phyloP scores from a whole-genome alignment of 2,888 invertebrate genomes.

The Drosophila anomalata region DNA sequence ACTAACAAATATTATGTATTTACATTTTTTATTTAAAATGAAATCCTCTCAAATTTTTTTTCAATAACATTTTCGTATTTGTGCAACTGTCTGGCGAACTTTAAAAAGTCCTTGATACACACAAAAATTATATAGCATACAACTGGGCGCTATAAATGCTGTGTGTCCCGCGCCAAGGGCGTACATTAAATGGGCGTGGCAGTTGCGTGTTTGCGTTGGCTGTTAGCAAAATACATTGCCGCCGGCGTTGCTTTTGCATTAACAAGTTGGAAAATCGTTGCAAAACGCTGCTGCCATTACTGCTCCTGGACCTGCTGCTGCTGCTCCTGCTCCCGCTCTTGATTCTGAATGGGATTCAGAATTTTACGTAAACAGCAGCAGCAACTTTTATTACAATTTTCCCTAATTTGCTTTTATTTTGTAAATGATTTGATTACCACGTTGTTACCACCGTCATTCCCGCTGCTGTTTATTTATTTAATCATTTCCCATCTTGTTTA shows the following conservation, averaged over 20 bases:
- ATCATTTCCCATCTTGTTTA: conserved; percentile 42
- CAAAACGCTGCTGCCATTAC: conserved; percentile 15
- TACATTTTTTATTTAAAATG: background rate
- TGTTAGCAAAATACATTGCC: conserved; percentile 7
- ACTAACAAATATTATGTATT: no score
- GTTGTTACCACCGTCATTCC: conserved; percentile 19
- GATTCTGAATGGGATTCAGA: background rate
- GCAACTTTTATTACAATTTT: conserved; percentile 12
- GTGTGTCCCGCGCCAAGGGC: conserved; percentile 38
- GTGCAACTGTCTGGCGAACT: background rate
- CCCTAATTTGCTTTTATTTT: conserved; percentile 72
- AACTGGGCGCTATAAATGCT: conserved; percentile 55
- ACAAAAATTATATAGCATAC: conserved; percentile 48
- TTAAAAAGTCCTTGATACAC: background rate
- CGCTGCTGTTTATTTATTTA: conserved; percentile 51
- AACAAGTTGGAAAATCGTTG: conserved; percentile 44
- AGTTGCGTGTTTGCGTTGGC: conserved; percentile 18
- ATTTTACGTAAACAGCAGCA: conserved; percentile 10
- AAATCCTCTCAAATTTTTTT: background rate
- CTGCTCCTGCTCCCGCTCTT: background rate
- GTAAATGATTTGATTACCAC: conserved; percentile 71
- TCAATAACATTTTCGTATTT: background rate
- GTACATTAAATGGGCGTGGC: conserved; percentile 66
- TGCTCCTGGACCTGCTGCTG: background rate
- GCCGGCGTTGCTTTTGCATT: conserved; percentile 43